Evolutionary conservation across 2,888 invertebrate species (phyloP).

Genomic region (Ctena decussata): DNA sequence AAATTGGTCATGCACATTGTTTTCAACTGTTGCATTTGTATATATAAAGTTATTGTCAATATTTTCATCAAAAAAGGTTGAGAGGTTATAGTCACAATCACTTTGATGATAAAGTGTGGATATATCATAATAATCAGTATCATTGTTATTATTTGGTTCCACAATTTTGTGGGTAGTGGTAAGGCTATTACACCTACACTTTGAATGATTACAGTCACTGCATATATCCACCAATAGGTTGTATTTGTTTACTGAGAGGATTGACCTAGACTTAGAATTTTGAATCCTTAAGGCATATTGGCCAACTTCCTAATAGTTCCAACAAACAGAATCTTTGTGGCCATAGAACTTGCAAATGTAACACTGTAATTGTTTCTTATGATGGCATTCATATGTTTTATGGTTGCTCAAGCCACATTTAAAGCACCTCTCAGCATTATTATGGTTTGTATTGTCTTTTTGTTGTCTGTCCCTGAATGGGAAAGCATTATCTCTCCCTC

Average conservation of each 20-base stretch:
- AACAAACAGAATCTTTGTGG: too few relatives aligned
- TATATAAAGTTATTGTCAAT: neutral
- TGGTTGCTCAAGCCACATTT: neutral
- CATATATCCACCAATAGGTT: constrained; percentile 7
- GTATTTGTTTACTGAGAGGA: too few relatives aligned
- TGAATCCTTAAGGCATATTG: neutral
- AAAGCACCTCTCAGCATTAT: neutral
- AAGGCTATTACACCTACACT: too few relatives aligned
- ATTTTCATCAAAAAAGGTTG: neutral
- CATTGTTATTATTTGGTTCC: too few relatives aligned
- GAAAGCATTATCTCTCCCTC: too few relatives aligned
- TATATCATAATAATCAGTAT: neutral
- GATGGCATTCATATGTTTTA: neutral
- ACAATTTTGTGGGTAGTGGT: too few relatives aligned
- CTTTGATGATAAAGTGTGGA: too few relatives aligned
- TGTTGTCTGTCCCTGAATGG: too few relatives aligned
- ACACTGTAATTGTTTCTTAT: neutral
- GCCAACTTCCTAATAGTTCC: neutral
- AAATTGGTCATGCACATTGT: constrained; percentile 2
- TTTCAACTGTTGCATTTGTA: neutral
- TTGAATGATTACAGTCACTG: neutral
- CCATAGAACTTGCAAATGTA: neutral
- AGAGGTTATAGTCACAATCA: neutral
- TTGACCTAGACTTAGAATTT: too few relatives aligned
- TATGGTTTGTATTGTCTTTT: neutral